Percentiles rank a stretch among this genome's conserved stretches.
Conservation (phyloP, 1,140 invertebrate species). For the Notospermus geniculatus region DNA sequence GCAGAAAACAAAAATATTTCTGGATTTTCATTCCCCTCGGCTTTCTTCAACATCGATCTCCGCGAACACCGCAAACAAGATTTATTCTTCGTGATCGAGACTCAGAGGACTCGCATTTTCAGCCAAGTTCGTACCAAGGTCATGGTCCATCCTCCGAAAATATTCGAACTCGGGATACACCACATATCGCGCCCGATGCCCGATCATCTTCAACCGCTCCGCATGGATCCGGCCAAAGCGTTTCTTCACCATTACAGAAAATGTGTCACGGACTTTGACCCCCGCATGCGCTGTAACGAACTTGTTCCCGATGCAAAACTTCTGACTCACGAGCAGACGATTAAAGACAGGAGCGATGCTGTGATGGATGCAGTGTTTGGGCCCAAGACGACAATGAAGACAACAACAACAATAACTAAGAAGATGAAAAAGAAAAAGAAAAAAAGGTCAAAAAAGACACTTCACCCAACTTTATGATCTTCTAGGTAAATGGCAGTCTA, state of each 20-base stretch:
- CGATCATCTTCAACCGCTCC: constrained; percentile 19
- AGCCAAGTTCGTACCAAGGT: constrained; percentile 43
- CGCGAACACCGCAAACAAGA: not conserved
- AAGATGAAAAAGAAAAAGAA: no score
- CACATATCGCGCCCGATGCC: constrained; percentile 42
- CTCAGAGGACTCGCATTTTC: constrained; percentile 28
- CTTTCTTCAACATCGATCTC: constrained; percentile 42
- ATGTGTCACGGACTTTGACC: constrained; percentile 38
- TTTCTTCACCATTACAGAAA: constrained; percentile 86
- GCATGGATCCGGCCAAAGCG: constrained; percentile 65
- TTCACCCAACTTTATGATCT: no score
- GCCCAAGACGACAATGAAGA: no score
- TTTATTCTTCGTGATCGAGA: not conserved
- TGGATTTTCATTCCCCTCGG: constrained; percentile 47
- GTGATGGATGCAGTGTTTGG: no score
- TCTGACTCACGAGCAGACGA: constrained; percentile 14
- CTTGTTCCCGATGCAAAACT: constrained; percentile 30
- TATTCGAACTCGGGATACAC: constrained; percentile 53
- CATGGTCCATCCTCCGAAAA: constrained; percentile 37
- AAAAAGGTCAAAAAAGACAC: no score
- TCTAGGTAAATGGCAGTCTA: no score
- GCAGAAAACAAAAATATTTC: constrained; percentile 23
- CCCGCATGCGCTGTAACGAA: constrained; percentile 36
- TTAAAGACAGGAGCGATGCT: no score
- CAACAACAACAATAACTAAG: no score